Evolutionary conservation across 2,797 vertebrate species (phyloP), one percentile per base, ranked within the genome.

Genomic region (Microtus agrestis): DNA sequence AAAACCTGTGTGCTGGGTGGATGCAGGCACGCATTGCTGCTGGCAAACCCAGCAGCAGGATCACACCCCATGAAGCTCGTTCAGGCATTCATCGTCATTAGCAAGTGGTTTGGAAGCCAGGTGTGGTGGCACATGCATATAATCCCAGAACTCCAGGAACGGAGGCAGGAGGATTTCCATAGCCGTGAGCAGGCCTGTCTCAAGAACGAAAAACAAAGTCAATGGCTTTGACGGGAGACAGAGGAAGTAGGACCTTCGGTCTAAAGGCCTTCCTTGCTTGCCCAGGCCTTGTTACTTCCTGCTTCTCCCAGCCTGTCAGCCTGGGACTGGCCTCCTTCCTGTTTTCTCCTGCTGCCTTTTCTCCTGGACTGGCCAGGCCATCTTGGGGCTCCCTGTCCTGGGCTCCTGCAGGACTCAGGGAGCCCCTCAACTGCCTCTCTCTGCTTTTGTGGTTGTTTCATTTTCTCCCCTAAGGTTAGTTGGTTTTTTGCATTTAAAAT

Each of bases 41-140:
- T 17, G 63, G 69, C 13, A 86, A 14, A n/a, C 34, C 6, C 46
- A 69, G 80, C 37, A 78, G 78, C 37, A 87, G 46, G 61, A 13
- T 5, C 34, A 6, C 48, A 23, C 13, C 21, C 17, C 8, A 15
- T 23, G 84, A 69, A 12, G 13, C 43, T 87, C n/a, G 71, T 37
- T 73, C 25, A 34, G 37, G 65, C 10, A 25, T 74, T 77, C 73
- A 71, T 82, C 69, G 65, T 15, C 93, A 86, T 95, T 88, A 95
- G 65, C 76, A 79, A 78, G 73, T 65, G 37, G 48, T 25, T 81
- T 59, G 10, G 87, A 89, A 77, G 21, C 87, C 23, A 43, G 27
- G 17, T 34, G 37, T 76, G 71, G 37, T 23, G 54, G 71, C 71
- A 46, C 54, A 46, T 2, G 27, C 3, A 7, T 43, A 6, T 61